Conservation (phyloP, 1,140 invertebrate species). For the Mycetomoellerius zeteki region DNA sequence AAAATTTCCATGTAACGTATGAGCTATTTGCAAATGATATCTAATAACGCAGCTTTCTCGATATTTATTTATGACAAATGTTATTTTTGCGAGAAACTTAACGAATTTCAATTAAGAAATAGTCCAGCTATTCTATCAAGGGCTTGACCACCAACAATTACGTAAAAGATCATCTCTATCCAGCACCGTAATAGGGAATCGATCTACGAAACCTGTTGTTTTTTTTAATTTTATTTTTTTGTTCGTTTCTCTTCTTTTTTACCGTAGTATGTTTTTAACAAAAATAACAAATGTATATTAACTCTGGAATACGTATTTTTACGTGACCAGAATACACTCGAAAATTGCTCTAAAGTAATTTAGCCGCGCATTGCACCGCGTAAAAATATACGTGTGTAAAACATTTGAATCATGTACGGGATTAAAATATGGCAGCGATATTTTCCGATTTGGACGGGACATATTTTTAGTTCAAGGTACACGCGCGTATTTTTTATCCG, state of each 20-base stretch:
- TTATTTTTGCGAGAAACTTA: constrained; percentile 6
- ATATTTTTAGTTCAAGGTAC: not conserved
- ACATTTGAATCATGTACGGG: not conserved
- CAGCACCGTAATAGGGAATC: constrained; percentile 41
- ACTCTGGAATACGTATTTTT: constrained; percentile 34
- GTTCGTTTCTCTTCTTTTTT: not conserved
- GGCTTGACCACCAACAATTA: constrained; percentile 30
- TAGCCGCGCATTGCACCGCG: not conserved
- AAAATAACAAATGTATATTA: constrained; percentile 41
- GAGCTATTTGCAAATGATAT: constrained; percentile 13
- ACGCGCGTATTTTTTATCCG: not conserved
- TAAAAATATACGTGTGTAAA: constrained; percentile 12
- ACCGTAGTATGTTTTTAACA: not conserved
- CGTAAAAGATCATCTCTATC: constrained; percentile 27
- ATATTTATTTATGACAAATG: not conserved
- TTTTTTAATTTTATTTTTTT: not conserved
- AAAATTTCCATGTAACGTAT: not conserved
- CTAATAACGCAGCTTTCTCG: not conserved
- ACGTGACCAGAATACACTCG: not conserved
- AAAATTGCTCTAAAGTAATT: constrained; percentile 28
- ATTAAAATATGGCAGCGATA: constrained; percentile 48
- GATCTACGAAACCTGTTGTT: constrained; percentile 54
- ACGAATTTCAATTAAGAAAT: constrained; percentile 59
- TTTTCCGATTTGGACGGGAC: constrained; percentile 43
- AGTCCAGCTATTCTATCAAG: constrained; percentile 70